Evolutionary conservation across 2,797 vertebrate genomes (phyloP), one percentile per base, ranked within the genome.

Genomic region (Crenuchus spilurus): DNA sequence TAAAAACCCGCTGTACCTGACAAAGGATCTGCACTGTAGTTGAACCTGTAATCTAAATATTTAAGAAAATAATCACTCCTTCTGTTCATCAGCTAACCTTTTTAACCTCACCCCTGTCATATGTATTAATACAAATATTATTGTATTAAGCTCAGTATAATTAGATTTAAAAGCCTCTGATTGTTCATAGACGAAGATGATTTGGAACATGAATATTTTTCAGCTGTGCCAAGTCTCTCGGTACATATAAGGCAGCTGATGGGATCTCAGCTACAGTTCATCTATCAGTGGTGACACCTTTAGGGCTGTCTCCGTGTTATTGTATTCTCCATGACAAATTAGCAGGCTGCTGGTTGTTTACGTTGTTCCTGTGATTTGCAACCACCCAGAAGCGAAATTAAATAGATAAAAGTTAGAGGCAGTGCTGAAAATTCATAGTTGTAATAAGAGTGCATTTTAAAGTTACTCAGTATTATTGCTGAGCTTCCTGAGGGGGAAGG

Each of bases 361-460:
- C 33, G 35, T 4, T 57, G 39, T 48, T 65, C 18, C 30, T 1
- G 13, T 65, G 37, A 46, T 20, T 28, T 30, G 46, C 39, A 65
- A 14, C 61, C 61, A 11, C 18, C 9, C 37, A 52, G 60, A 10
- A 13, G 5, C n/a, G 20, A 37, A 18, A 24, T n/a, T 24, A 16
- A 60, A 60, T 7, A 13, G 33, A 41, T 54, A 18, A 64, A 72
- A 60, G 68, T 60, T 49, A 26, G 13, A 70, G 30, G 16, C 22
- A 49, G 14, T 22, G 35, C 35, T 24, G 30, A 24, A 6, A 31
- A 16, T 41, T 41, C 5, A 24, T 62, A 16, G 11, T 8, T 16
- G 16, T 14, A 22, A 28, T 48, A 48, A 26, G 10, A 26, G 41
- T 7, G 13, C 28, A n/a, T 33, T 57, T 57, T 18, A 33, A n/a